A percentile compares a stretch with the other conserved stretches of the same genome.
Evolutionary conservation across 2,797 vertebrate genomes (phyloP).

Genomic region (Microcaecilia unicolor): DNA sequence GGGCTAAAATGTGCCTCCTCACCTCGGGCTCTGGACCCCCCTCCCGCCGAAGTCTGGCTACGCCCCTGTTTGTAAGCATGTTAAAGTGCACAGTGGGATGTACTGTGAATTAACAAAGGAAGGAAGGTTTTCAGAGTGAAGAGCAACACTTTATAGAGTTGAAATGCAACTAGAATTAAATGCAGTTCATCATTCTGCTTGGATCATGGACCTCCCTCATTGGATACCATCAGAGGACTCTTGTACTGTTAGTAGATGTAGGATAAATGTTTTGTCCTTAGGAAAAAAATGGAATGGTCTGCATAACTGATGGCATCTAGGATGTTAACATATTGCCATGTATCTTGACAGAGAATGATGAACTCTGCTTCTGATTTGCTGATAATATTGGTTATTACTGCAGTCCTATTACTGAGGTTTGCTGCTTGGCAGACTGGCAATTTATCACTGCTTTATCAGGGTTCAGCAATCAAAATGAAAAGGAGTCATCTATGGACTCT

Average conservation of each 20-base stretch:
- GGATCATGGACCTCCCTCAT: background rate
- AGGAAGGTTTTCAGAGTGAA: too few species aligned
- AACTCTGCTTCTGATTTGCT: constrained; percentile 31
- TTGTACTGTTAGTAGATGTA: background rate
- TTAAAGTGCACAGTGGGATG: too few species aligned
- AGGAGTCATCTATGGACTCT: background rate
- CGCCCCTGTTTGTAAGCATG: too few species aligned
- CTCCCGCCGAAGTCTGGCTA: too few species aligned
- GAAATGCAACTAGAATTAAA: too few species aligned
- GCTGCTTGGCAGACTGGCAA: constrained; percentile 16
- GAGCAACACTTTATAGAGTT: too few species aligned
- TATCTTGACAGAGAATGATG: background rate
- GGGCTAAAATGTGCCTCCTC: too few species aligned
- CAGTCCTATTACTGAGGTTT: constrained; percentile 36
- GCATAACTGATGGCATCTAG: background rate
- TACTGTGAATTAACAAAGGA: too few species aligned
- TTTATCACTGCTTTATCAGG: constrained; percentile 17
- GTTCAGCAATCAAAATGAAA: constrained; percentile 1
- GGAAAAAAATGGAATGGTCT: constrained; percentile 2
- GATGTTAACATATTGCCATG: background rate
- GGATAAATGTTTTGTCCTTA: background rate
- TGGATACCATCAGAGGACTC: background rate
- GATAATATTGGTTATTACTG: constrained; percentile 50
- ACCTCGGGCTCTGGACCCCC: too few species aligned
- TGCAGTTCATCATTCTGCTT: too few species aligned